Base-by-base conservation (phyloP, 2,113 vertebrate species). In the Tragelaphus strepsiceros region DNA sequence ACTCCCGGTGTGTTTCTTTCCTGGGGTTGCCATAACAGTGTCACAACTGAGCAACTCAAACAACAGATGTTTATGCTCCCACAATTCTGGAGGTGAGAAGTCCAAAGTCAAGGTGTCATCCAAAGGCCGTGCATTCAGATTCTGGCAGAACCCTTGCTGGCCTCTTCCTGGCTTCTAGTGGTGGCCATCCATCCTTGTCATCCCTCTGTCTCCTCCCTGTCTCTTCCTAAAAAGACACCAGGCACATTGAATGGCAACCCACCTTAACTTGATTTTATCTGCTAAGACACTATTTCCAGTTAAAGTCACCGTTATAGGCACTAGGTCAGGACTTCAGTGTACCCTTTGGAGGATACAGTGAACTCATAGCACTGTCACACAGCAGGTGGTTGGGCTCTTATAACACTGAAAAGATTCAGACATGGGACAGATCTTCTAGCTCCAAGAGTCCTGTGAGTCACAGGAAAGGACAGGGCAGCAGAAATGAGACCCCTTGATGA, bases 161-260 rank as follows among this genome's bases (percentile, higher is more conserved):
- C 58, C 21, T 82, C 82, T n/a, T 77, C 80, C 80, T 24, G 11
- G 24, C 71, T 39, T 21, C 35, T 49, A 49, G 30, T 2, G 14
- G n/a, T 39, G 4, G 32, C 8, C 43, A 26, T 7, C 7, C 1
- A 2, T 13, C 80, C 39, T 5, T 5, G 24, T 3, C 1, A 1
- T 24, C 1, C 43, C 54, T 61, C 14, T 1, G 59, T 19, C 24
- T 51, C 67, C 53, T 19, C 51, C 22, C 2, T 64, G 84, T 82
- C 26, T 56, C 22, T 49, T 88, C 62, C 43, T 7, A 0, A 22
- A 53, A 30, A 30, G 62, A 92, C 51, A 56, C 54, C 26, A 7
- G 32, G 43, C 58, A 12, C 12, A 24, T 7, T 53, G 71, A 82
- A 24, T 71, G 80, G 53, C 46, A 28, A 3, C 24, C 32, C 53